Evolutionary conservation across 2,113 vertebrate genomes (phyloP).

Genomic region (Melanotaenia duboulayi): DNA sequence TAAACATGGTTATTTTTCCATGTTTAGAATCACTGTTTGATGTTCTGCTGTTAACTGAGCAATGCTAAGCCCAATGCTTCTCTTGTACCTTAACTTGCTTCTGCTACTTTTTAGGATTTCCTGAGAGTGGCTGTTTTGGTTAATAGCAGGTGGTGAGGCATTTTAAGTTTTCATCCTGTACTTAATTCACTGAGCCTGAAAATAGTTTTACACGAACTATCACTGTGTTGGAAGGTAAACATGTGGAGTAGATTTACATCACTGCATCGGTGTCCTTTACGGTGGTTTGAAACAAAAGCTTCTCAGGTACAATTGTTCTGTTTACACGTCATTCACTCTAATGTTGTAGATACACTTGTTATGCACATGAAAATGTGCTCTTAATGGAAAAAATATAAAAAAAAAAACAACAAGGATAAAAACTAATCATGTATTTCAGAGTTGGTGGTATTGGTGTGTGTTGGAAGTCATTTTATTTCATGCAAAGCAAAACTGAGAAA

Average conservation of each 20-base stretch:
- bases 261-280: constrained; percentile 43
- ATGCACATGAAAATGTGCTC: constrained; percentile 67
- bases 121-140: constrained; percentile 25
- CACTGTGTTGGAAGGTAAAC: constrained; percentile 42
- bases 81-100: constrained; percentile 18
- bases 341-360: constrained; percentile 65
- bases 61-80: constrained; percentile 25
- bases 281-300: constrained; percentile 60
- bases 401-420: background rate
- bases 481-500: constrained; percentile 44
- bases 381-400: constrained; percentile 28
- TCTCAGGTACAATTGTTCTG: constrained; percentile 80
- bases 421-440: constrained; percentile 48
- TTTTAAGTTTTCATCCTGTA: constrained; percentile 44
- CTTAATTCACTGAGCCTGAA: constrained; percentile 56
- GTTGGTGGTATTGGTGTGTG: constrained; percentile 61
- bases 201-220: constrained; percentile 26
- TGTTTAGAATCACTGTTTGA: constrained; percentile 68
- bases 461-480: constrained; percentile 40
- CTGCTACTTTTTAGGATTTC: constrained; percentile 14
- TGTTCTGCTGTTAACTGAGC: constrained; percentile 55
- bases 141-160: constrained; percentile 20
- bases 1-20: constrained; percentile 44
- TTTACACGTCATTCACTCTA: constrained; percentile 73
- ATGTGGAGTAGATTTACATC: constrained; percentile 32